Conservation (phyloP, 2,888 invertebrate species). For the Microchrysa polita region DNA sequence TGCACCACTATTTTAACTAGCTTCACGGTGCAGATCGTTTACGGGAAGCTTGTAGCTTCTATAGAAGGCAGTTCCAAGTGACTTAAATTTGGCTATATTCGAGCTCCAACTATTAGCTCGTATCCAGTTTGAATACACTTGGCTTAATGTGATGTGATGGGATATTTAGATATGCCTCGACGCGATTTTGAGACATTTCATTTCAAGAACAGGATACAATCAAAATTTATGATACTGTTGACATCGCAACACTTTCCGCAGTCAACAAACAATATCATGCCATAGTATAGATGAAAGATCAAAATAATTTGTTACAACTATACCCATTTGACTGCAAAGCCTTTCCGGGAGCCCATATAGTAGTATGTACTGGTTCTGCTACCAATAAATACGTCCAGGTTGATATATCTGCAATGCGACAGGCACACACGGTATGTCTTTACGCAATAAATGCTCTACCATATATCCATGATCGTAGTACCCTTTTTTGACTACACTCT, state of each 20-base stretch:
- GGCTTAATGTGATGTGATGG: too few relatives aligned
- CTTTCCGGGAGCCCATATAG: constrained; percentile 11
- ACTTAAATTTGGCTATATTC: too few relatives aligned
- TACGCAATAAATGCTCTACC: constrained; percentile 18
- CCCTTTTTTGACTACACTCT: constrained; percentile 8
- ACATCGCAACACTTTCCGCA: too few relatives aligned
- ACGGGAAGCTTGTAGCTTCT: background rate
- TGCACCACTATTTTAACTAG: background rate
- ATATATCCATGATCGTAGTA: constrained; percentile 12
- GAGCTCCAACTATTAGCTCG: too few relatives aligned
- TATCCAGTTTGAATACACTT: too few relatives aligned
- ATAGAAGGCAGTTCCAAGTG: background rate
- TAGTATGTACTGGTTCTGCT: background rate
- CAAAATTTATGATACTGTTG: too few relatives aligned
- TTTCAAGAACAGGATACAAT: background rate
- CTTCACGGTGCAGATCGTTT: background rate
- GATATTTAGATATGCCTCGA: background rate
- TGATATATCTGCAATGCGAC: constrained; percentile 16
- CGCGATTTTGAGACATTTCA: background rate
- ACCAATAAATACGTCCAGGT: constrained; percentile 27
- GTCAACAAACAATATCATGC: too few relatives aligned
- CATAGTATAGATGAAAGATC: background rate
- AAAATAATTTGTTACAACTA: constrained; percentile 30
- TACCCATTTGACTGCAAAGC: constrained; percentile 26
- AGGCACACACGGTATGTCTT: constrained; percentile 8